Evolutionary conservation across 2,888 invertebrate genomes (phyloP), one percentile per base, ranked within the genome.

Genomic region (Philopedon plagiatum): DNA sequence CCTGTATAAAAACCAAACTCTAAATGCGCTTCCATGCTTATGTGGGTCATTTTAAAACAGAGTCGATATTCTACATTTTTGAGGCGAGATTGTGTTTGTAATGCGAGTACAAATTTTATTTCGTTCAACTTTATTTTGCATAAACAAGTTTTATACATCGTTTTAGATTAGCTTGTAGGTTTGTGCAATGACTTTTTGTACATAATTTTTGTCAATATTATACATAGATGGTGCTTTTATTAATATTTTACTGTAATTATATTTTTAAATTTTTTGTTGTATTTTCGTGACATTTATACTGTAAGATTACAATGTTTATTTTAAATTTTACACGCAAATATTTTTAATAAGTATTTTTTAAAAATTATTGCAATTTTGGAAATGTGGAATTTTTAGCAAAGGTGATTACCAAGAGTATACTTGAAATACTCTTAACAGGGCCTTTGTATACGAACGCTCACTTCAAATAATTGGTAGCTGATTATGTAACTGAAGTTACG

Each of bases 111-210:
- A 68, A 62, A 68, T 62, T n/a, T 56, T 26, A 23, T 60, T 41
- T 67, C 15, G 49, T 51, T 54, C 44, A 37, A 23, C 9, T 32
- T 60, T 21, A 26, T 58, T 54, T 61, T 29, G 37, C 26, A 60
- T 68, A 60, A 54, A 41, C 32, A 54, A 26, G 39, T 61, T 61
- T 62, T 56, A 62, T 69, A 46, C 29, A 21, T 46, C 15, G 11
- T 56, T 61, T 56, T 61, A 69, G 34, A 26, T 19, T 60, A 58
- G 32, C 15, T 21, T 44, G 11, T 73, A 54, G 44, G 51, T 60
- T 64, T 49, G 63, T 73, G 65, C 66, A 71, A 71, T 71, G 18
- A 56, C 39, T 65, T 58, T 72, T 72, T 72, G 60, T 57, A 60
- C 62, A 66, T 72, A 66, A 41, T 21, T 51, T 60, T 68, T 67